Evolutionary conservation across 1,140 invertebrate species (phyloP).

Genomic region (Hestina assimilis): DNA sequence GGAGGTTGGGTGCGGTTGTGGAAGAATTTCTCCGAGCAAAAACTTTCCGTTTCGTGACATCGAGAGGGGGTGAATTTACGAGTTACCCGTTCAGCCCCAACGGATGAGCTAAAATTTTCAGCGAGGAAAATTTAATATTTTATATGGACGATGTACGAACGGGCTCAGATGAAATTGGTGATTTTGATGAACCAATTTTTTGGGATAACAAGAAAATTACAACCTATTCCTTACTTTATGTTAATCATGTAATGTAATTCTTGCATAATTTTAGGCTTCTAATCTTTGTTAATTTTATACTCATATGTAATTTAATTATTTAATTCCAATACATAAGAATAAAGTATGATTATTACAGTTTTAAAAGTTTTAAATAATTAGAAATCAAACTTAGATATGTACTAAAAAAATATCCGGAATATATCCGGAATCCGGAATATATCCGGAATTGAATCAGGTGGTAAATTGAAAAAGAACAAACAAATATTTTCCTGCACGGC

Average conservation of each 20-base stretch:
- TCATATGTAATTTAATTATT: too few relatives aligned
- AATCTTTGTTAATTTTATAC: too few relatives aligned
- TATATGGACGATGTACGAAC: conserved; percentile 21
- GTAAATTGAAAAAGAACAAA: conserved; percentile 14
- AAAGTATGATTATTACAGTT: too few relatives aligned
- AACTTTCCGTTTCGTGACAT: conserved; percentile 40
- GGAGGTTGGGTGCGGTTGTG: conserved; percentile 11
- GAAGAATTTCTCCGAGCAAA: conserved; percentile 28
- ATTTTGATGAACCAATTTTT: conserved; percentile 33
- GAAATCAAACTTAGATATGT: too few relatives aligned
- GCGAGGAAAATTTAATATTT: conserved; percentile 40
- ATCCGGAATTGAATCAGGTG: conserved; percentile 17
- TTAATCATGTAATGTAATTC: too few relatives aligned
- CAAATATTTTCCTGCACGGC: conserved; percentile 23
- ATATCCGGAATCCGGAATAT: not conserved
- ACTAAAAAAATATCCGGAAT: too few relatives aligned
- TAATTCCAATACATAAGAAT: too few relatives aligned
- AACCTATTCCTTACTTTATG: not conserved
- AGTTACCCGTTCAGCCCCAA: conserved; percentile 30
- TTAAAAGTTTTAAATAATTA: not conserved
- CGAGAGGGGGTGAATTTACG: conserved; percentile 40
- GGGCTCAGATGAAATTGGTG: conserved; percentile 22
- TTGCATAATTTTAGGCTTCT: too few relatives aligned
- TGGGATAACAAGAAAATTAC: conserved; percentile 13
- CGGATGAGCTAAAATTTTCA: conserved; percentile 40